Evolutionary conservation across 2,797 vertebrate species (phyloP).

Genomic region (Acridotheres tristis): DNA sequence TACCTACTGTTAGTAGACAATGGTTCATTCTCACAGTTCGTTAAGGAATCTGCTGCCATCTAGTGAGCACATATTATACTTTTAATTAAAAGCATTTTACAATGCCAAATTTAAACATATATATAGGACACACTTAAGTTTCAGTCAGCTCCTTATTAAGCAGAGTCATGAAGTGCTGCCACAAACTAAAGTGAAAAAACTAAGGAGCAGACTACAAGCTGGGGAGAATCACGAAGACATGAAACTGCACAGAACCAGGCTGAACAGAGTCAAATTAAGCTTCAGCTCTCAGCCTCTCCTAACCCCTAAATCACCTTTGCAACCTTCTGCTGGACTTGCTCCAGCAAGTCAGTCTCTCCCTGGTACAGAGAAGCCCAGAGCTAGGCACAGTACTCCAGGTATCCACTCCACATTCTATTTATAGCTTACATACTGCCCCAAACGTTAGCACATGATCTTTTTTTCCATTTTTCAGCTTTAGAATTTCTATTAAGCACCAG

Average conservation of each 20-base stretch:
- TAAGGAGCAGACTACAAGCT: neutral
- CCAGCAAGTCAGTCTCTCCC: neutral
- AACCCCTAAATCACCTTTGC: neutral
- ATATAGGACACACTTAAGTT: neutral
- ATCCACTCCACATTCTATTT: neutral
- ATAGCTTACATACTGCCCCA: neutral
- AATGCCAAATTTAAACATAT: neutral
- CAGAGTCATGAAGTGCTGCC: neutral
- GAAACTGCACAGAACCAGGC: neutral
- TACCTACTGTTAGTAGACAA: neutral
- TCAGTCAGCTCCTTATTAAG: neutral
- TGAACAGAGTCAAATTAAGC: neutral
- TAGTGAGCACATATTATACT: slow-evolving; percentile 40
- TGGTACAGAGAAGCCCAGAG: neutral
- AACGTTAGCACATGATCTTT: neutral
- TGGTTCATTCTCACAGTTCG: neutral
- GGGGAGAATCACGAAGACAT: neutral
- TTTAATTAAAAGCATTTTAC: neutral
- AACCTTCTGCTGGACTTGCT: neutral
- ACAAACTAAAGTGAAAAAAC: neutral
- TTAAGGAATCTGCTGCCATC: slow-evolving; percentile 65
- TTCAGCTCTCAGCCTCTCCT: neutral
- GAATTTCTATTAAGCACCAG: neutral
- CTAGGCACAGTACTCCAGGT: neutral
- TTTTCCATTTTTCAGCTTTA: neutral